Evolutionary conservation across 2,113 vertebrate genomes (phyloP).

Genomic region (Zeus faber): DNA sequence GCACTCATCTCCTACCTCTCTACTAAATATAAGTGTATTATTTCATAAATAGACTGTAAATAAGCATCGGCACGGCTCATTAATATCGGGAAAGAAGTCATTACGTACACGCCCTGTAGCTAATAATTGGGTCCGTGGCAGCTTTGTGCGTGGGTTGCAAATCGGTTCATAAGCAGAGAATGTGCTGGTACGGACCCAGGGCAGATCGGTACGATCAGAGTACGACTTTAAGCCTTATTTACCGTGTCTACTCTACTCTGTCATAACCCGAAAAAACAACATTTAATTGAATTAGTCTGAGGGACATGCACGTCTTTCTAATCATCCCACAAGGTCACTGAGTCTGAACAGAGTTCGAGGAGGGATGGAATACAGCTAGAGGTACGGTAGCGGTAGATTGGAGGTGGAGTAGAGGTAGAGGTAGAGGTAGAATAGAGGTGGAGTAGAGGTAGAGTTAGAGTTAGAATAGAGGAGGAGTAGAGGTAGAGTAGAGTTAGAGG

Average conservation of each 20-base stretch:
- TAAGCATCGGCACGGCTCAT: conserved; percentile 55
- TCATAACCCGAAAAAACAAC: conserved; percentile 38
- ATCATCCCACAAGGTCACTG: too few species aligned
- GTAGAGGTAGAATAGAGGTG: too few species aligned
- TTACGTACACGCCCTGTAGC: conserved; percentile 55
- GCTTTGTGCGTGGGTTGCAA: conserved; percentile 48
- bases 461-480: too few species aligned
- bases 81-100: conserved; percentile 69
- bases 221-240: too few species aligned
- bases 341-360: conserved; percentile 27
- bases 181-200: conserved; percentile 36
- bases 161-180: conserved; percentile 58
- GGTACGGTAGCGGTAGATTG: neutral
- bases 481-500: too few species aligned
- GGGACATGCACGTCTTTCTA: too few species aligned
- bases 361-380: conserved; percentile 16
- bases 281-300: conserved; percentile 56
- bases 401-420: too few species aligned
- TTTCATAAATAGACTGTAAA: too few species aligned
- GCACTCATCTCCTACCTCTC: conserved; percentile 56
- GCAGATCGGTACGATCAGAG: conserved; percentile 42
- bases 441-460: too few species aligned
- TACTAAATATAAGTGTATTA: too few species aligned
- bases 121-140: conserved; percentile 66
- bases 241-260: too few species aligned